Evolutionary conservation across 2,888 invertebrate species (phyloP).

Genomic region (Drosophila formosana): DNA sequence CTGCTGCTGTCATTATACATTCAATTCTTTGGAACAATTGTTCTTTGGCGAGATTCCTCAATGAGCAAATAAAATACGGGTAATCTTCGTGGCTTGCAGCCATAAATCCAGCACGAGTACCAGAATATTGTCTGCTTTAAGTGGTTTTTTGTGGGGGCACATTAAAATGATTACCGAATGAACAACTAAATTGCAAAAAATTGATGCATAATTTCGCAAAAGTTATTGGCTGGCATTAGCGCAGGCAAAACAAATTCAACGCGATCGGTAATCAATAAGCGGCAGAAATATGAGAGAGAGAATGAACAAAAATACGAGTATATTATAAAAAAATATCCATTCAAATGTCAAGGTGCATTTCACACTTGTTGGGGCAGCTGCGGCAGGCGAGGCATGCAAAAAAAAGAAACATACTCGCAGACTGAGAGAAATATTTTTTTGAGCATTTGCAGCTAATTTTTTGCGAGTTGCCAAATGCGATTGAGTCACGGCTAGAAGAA

Average conservation of each 20-base stretch:
- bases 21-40: neutral
- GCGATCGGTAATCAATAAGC: constrained; percentile 63
- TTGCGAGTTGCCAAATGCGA: constrained; percentile 48
- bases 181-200: constrained; percentile 51
- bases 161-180: constrained; percentile 31
- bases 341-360: constrained; percentile 79
- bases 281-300: constrained; percentile 33
- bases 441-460: constrained; percentile 70
- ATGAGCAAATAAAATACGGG: constrained; percentile 3
- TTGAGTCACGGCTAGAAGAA: constrained; percentile 65
- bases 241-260: constrained; percentile 57
- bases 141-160: constrained; percentile 17
- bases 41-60: neutral
- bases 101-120: constrained; percentile 24
- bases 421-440: constrained; percentile 38
- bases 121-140: neutral
- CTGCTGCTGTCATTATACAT: neutral
- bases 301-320: constrained; percentile 7
- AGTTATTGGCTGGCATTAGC: constrained; percentile 51
- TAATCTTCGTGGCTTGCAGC: constrained; percentile 12
- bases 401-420: constrained; percentile 17
- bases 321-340: constrained; percentile 20
- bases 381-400: constrained; percentile 26
- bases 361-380: constrained; percentile 54
- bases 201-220: constrained; percentile 54